A percentile compares a stretch with the other conserved stretches of the same genome.
These are phyloP conservation scores for Rhinophrynus dorsalis DNA, from an alignment of 2,797 vertebrate species.

Conservation along the genomic window DNA sequence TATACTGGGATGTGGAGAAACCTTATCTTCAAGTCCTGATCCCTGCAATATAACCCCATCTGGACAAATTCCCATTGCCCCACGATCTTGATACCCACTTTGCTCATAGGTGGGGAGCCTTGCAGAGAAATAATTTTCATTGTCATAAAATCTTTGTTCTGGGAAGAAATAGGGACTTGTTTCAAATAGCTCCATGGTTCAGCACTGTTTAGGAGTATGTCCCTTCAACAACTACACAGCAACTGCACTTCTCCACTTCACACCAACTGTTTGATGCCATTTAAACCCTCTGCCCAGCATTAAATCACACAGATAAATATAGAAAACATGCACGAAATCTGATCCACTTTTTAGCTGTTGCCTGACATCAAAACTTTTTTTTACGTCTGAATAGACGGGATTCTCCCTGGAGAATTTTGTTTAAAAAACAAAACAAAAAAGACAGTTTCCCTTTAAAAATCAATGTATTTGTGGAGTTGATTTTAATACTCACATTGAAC, in stretches of 20 bases:
- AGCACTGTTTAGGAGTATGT: conserved; percentile 53
- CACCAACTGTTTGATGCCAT: conserved; percentile 98
- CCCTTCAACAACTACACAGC: conserved; percentile 67
- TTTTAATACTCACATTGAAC: too few relatives aligned
- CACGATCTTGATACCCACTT: conserved; percentile 78
- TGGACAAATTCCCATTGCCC: conserved; percentile 78
- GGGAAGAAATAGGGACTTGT: conserved; percentile 96
- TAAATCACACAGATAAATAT: conserved; percentile 99
- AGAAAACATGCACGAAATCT: conserved; percentile 92
- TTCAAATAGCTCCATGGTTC: conserved; percentile 95
- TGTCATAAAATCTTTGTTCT: conserved; percentile 96
- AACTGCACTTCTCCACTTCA: conserved; percentile 77
- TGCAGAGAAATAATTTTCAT: conserved; percentile 85
- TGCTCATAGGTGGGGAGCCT: conserved; percentile 84
- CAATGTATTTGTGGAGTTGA: too few relatives aligned
- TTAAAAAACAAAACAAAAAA: background rate
- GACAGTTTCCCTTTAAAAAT: background rate
- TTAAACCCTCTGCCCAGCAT: conserved; percentile 96
- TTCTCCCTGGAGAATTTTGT: conserved; percentile 69
- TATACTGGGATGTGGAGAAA: conserved; percentile 71
- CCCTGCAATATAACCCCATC: conserved; percentile 62
- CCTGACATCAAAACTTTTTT: conserved; percentile 92
- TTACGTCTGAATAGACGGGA: conserved; percentile 85
- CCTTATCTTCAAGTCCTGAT: conserved; percentile 82
- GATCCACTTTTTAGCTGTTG: conserved; percentile 97